Percentiles rank a stretch among this genome's conserved stretches.
Evolutionary conservation across 2,888 invertebrate species (phyloP).

Genomic region (Camponotus fellah): DNA sequence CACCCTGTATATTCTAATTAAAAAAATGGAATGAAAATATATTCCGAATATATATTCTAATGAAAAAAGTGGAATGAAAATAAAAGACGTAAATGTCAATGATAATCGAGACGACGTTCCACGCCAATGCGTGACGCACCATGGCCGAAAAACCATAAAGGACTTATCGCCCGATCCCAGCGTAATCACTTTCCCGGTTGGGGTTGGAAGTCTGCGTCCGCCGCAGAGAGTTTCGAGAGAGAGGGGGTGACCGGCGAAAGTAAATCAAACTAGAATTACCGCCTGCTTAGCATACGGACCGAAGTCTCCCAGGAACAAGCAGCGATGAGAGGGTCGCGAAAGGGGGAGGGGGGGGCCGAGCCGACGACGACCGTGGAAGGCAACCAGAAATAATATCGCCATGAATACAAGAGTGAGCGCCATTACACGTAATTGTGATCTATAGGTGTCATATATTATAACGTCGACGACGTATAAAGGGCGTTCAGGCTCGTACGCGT

Average conservation of each 20-base stretch:
- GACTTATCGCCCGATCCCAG: conserved; percentile 72
- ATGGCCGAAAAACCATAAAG: conserved; percentile 68
- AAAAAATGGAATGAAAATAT: no score
- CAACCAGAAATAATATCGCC: conserved; percentile 83
- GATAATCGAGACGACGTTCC: not conserved
- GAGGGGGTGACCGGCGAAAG: conserved; percentile 70
- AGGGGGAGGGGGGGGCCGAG: conserved; percentile 28
- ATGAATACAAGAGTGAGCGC: conserved; percentile 84
- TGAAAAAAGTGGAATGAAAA: not conserved
- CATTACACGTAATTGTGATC: conserved; percentile 85
- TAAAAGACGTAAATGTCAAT: not conserved
- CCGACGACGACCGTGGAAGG: conserved; percentile 74
- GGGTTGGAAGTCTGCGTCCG: conserved; percentile 66
- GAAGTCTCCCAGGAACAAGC: conserved; percentile 71
- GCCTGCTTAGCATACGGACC: conserved; percentile 81
- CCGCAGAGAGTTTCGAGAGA: conserved; percentile 60
- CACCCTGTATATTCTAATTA: no score
- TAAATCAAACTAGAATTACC: conserved; percentile 82
- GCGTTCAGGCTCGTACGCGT: conserved; percentile 80
- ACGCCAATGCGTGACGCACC: conserved; percentile 49
- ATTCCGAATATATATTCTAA: not conserved
- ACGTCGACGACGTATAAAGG: conserved; percentile 82
- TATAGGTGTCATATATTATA: conserved; percentile 83
- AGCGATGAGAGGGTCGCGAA: conserved; percentile 56
- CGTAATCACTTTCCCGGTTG: conserved; percentile 73